A percentile compares a stretch with the other conserved stretches of the same genome.
These are phyloP conservation scores for Ptycholaimellus sp. DNA, from an alignment of 2,888 invertebrate genomes.

Conservation along the genomic window DNA sequence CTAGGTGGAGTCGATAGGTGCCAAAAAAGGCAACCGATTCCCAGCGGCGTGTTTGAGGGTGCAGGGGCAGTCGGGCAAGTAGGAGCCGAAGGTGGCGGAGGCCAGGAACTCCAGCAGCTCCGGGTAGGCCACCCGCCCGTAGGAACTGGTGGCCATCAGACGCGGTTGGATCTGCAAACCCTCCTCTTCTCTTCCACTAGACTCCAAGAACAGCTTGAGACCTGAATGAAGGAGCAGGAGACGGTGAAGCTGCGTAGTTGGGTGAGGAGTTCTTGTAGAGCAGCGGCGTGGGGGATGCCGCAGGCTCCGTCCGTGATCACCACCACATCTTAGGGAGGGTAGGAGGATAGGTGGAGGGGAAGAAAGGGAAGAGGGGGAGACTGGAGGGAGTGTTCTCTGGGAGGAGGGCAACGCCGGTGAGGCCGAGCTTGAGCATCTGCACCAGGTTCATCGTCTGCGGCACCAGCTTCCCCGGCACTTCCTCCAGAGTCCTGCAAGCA, in stretches of 20 bases:
- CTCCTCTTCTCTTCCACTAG: neutral
- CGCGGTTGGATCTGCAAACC: neutral
- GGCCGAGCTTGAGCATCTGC: constrained; percentile 49
- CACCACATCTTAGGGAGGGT: constrained; percentile 24
- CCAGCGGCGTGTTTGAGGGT: too few relatives aligned
- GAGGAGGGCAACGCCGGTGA: constrained; percentile 46
- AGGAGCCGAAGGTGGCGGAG: constrained; percentile 43
- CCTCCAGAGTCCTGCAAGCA: too few relatives aligned
- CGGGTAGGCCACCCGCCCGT: constrained; percentile 45
- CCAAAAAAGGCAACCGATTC: too few relatives aligned
- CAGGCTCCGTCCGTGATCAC: constrained; percentile 44
- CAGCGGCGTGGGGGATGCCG: constrained; percentile 43
- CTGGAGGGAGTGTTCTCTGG: constrained; percentile 51
- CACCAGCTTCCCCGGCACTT: too few relatives aligned
- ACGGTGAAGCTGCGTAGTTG: constrained; percentile 48
- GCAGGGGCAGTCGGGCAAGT: constrained; percentile 10
- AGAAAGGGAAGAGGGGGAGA: constrained; percentile 31
- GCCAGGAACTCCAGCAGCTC: constrained; percentile 51
- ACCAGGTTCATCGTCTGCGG: too few relatives aligned
- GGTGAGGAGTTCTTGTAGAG: constrained; percentile 45
- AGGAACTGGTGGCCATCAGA: constrained; percentile 25
- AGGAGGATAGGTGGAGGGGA: neutral
- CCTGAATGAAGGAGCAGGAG: constrained; percentile 48
- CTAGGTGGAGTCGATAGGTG: too few relatives aligned
- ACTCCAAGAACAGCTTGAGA: too few relatives aligned